Evolutionary conservation across 2,888 invertebrate species (phyloP).

Genomic region (Vanessa cardui): DNA sequence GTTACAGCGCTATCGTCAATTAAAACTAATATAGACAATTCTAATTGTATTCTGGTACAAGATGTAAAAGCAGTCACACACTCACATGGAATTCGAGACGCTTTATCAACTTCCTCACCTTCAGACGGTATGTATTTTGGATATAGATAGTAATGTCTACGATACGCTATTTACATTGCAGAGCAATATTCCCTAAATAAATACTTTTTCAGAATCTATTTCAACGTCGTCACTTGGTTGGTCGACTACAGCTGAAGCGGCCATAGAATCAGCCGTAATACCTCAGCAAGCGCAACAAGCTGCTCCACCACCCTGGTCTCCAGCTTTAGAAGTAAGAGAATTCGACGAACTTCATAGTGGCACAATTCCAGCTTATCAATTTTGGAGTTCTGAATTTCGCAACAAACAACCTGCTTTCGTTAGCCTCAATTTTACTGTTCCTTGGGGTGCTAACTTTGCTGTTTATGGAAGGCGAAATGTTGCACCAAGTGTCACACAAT

Average conservation of each 20-base stretch:
- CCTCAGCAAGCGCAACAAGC: conserved; percentile 88
- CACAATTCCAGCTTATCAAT: conserved; percentile 94
- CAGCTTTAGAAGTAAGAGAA: conserved; percentile 90
- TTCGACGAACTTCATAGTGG: conserved; percentile 93
- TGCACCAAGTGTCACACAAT: conserved; percentile 97
- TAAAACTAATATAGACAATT: conserved; percentile 93
- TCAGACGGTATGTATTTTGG: conserved; percentile 67
- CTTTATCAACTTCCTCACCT: conserved; percentile 79
- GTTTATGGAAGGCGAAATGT: conserved; percentile 97
- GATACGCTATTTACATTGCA: no score
- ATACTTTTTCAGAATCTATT: conserved; percentile 84
- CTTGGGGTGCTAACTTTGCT: conserved; percentile 97
- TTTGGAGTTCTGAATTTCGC: conserved; percentile 96
- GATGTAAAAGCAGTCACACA: conserved; percentile 94
- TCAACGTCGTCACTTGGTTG: conserved; percentile 75
- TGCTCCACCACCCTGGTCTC: conserved; percentile 90
- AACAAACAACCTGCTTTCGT: conserved; percentile 95
- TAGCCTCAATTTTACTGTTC: conserved; percentile 93
- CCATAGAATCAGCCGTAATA: conserved; percentile 81
- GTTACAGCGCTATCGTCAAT: conserved; percentile 94
- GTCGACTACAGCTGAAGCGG: conserved; percentile 81
- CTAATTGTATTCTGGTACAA: conserved; percentile 95
- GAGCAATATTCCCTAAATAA: background rate
- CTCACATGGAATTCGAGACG: conserved; percentile 91
- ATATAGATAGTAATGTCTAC: background rate